A percentile compares a stretch with the other conserved stretches of the same genome.
Evolutionary conservation across 2,113 vertebrate genomes (phyloP).

Genomic region (Sardina pilchardus): DNA sequence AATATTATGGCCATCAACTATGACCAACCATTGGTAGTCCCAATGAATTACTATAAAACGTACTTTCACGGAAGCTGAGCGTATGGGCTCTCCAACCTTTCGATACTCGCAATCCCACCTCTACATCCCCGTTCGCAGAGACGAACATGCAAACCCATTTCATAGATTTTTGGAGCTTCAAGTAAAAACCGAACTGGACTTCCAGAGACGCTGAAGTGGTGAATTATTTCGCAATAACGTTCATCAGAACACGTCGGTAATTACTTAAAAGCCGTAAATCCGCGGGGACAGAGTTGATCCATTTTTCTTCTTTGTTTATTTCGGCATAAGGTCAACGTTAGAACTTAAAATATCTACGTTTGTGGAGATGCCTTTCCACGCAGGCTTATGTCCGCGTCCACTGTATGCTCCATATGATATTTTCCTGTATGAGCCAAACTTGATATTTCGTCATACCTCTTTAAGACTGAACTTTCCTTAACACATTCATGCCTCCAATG

Average conservation of each 20-base stretch:
- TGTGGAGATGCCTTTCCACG: neutral
- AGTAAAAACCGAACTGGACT: slow-evolving; percentile 91
- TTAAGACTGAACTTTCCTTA: slow-evolving; percentile 62
- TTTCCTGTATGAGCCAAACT: slow-evolving; percentile 50
- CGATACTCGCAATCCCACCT: slow-evolving; percentile 83
- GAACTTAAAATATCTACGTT: neutral
- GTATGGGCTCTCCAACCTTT: slow-evolving; percentile 80
- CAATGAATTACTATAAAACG: slow-evolving; percentile 66
- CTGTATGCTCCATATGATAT: slow-evolving; percentile 36
- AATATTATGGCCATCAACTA: slow-evolving; percentile 59
- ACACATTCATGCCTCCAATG: slow-evolving; percentile 57
- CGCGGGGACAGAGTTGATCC: neutral
- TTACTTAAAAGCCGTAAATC: neutral
- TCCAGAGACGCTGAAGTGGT: slow-evolving; percentile 42
- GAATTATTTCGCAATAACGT: slow-evolving; percentile 6
- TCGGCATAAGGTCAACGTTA: neutral
- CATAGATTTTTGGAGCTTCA: slow-evolving; percentile 84
- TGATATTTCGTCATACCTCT: slow-evolving; percentile 61
- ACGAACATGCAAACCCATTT: slow-evolving; percentile 85
- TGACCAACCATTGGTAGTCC: slow-evolving; percentile 55
- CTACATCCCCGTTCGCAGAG: slow-evolving; percentile 84
- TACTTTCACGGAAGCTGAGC: slow-evolving; percentile 78
- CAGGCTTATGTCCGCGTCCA: neutral
- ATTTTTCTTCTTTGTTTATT: neutral
- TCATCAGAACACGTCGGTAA: slow-evolving; percentile 18